These are phyloP conservation scores for Budorcas taxicolor DNA, from an alignment of 2,113 vertebrate genomes.

Conservation along the genomic window DNA sequence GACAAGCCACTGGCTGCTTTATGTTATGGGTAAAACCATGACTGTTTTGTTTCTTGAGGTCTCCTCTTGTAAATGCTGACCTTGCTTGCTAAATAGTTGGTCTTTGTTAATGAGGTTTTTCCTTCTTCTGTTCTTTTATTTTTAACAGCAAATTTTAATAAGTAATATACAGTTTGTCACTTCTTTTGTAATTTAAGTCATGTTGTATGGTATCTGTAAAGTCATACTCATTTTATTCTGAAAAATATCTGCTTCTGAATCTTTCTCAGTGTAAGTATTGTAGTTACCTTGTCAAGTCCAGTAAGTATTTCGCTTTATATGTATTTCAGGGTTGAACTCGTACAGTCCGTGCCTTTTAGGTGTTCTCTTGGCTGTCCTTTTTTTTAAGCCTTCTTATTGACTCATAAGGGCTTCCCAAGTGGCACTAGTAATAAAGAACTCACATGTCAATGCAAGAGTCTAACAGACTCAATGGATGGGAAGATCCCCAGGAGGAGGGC, in stretches of 20 bases:
- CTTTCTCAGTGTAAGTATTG: neutral
- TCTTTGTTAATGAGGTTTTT: neutral
- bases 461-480: neutral
- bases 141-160: constrained; percentile 9
- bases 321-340: constrained; percentile 3
- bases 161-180: neutral
- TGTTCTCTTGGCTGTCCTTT: neutral
- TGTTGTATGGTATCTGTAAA: neutral
- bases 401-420: neutral
- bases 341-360: neutral
- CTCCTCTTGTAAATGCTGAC: constrained; percentile 24
- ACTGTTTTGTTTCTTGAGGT: constrained; percentile 21
- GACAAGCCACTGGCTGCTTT: neutral
- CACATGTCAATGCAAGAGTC: neutral
- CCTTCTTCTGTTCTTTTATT: neutral
- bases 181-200: neutral
- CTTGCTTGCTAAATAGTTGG: constrained; percentile 3
- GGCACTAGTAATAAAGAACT: neutral
- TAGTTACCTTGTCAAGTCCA: neutral
- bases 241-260: neutral
- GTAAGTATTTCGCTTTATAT: constrained; percentile 8
- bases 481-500: neutral
- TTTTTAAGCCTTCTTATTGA: neutral
- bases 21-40: neutral
- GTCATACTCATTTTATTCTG: constrained; percentile 10